Conservation (phyloP, 2,888 invertebrate species). For the Lithophane ornitopus region DNA sequence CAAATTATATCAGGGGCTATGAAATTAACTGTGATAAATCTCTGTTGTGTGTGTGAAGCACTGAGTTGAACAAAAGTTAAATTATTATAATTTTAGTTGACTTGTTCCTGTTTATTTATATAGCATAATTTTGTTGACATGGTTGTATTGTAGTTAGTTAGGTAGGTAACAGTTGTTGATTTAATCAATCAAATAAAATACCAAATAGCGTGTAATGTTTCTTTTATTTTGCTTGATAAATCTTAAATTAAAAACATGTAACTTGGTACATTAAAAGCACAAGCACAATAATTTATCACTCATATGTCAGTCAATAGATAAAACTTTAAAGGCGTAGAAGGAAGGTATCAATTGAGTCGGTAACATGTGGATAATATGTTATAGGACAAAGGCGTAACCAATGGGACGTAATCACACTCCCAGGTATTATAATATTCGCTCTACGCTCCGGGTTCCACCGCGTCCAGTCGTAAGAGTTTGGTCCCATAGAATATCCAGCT, state of each 20-base stretch:
- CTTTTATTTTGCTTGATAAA: constrained; percentile 84
- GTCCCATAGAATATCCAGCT: constrained; percentile 86
- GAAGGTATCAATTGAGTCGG: constrained; percentile 81
- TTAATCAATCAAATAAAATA: constrained; percentile 66
- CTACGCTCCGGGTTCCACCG: constrained; percentile 77
- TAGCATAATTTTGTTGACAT: constrained; percentile 22
- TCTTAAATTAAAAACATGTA: constrained; percentile 85
- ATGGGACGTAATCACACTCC: constrained; percentile 83
- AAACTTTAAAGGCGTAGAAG: constrained; percentile 83
- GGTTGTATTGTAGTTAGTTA: constrained; percentile 19
- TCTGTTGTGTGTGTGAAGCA: background rate
- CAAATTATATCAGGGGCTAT: constrained; percentile 13
- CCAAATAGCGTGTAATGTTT: constrained; percentile 82
- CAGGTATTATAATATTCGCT: constrained; percentile 72
- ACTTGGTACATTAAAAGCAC: constrained; percentile 90
- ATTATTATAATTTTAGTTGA: constrained; percentile 1
- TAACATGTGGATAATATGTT: constrained; percentile 68
- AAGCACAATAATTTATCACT: constrained; percentile 89
- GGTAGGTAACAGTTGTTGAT: constrained; percentile 17
- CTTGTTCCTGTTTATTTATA: constrained; percentile 9
- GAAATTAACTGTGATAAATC: constrained; percentile 44
- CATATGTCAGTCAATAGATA: constrained; percentile 88
- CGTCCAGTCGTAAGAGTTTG: constrained; percentile 80
- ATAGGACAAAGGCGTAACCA: constrained; percentile 86
- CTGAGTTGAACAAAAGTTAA: constrained; percentile 2